Conservation (phyloP, 2,888 invertebrate genomes). For the Bombylius major region DNA sequence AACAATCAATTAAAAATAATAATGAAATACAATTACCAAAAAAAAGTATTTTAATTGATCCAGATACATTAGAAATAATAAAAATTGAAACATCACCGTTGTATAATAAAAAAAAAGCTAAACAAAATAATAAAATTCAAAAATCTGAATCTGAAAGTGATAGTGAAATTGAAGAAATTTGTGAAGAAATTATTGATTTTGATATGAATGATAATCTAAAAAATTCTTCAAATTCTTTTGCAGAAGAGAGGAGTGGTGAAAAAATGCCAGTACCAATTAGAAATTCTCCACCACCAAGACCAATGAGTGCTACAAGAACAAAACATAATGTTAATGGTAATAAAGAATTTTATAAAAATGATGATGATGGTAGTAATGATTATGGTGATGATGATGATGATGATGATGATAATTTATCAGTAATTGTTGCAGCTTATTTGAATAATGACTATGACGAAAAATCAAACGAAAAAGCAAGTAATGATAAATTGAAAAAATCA, state of each 20-base stretch:
- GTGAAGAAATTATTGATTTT: conserved; percentile 29
- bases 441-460: conserved; percentile 23
- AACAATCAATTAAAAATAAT: too few species aligned
- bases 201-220: conserved; percentile 15
- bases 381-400: conserved; percentile 18
- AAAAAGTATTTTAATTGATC: neutral
- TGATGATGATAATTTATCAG: conserved; percentile 28
- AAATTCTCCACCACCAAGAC: neutral
- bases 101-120: neutral
- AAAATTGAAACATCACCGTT: neutral
- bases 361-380: neutral
- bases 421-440: conserved; percentile 32
- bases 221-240: neutral
- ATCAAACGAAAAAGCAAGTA: conserved; percentile 3
- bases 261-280: neutral
- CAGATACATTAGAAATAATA: neutral
- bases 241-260: too few species aligned
- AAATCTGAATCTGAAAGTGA: neutral
- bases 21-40: neutral
- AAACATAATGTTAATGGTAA: neutral
- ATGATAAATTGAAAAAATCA: neutral
- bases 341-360: neutral
- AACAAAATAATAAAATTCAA: neutral
- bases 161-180: conserved; percentile 26
- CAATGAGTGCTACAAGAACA: neutral